Base-by-base conservation (phyloP, 2,113 vertebrate species). In the Myxocyprinus asiaticus region DNA sequence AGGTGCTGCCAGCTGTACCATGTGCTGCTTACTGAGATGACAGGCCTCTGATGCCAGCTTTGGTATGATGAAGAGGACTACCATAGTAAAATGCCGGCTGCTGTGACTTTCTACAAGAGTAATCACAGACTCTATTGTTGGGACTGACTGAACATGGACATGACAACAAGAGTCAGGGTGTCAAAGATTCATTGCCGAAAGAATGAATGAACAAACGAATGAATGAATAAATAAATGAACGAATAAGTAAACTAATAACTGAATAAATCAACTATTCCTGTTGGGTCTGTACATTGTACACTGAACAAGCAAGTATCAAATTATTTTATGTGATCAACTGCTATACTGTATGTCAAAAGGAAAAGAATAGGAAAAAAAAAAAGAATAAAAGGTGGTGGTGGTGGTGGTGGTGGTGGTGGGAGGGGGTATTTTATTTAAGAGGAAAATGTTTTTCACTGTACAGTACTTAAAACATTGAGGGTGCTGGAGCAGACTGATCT, bases 1-100 rank as follows among this genome's bases (percentile, higher is more conserved):
- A 76, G 58, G 66, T 48, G 22, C 66, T 75, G 70, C 81, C 84
- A 83, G 84, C 81, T 83, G 78, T 17, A 65, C 55, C 65, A 33
- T 83, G 55, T 48, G 71, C 47, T 56, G 14, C 47, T 73, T 58
- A 53, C 22, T 50, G 74, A 70, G 71, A 80, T 70, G 56, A 50
- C 45, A 79, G 48, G 22, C 22, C 22, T 33, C 22, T 33, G 22
- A 33, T 33, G 22, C 58, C 77, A 63, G 61, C 48, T 67, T 75
- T 64, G 42, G 15, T 33, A 47, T 75, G 64, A 78, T 79, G 63
- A 58, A 61, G 51, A 80, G 22, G 6, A 63, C 73, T 65, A 44
- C 17, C 47, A 43, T 42, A 17, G 9, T 61, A 48, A 78, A 77
- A 62, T 45, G 68, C 65, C 56, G 67, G 47, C 65, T 71, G 78